Evolutionary conservation across 2,888 invertebrate genomes (phyloP).

Genomic region (Pterostichus niger): DNA sequence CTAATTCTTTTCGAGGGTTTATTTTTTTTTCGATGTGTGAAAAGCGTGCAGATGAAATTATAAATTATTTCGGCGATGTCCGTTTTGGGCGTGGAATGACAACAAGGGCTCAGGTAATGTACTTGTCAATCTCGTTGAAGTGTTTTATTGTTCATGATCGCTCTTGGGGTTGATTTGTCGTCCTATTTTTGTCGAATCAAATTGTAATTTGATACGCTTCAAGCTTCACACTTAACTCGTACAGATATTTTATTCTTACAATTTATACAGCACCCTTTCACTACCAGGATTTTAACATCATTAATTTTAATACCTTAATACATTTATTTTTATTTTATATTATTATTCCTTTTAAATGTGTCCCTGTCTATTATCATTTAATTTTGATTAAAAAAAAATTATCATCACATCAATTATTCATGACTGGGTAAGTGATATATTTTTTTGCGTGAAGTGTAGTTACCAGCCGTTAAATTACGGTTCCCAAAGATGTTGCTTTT

Average conservation of each 20-base stretch:
- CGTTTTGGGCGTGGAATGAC: constrained; percentile 39
- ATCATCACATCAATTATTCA: no score
- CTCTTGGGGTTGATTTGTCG: constrained; percentile 28
- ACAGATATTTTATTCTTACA: not conserved
- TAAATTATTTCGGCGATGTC: constrained; percentile 46
- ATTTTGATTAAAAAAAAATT: no score
- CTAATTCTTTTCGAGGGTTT: constrained; percentile 28
- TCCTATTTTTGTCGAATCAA: constrained; percentile 35
- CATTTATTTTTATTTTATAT: constrained; percentile 3
- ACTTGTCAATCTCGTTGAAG: constrained; percentile 51
- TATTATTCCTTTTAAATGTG: not conserved
- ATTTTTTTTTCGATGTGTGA: constrained; percentile 43
- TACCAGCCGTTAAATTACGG: no score
- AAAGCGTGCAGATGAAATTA: constrained; percentile 46
- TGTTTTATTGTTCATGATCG: constrained; percentile 51
- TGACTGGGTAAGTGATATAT: no score
- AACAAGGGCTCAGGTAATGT: constrained; percentile 39
- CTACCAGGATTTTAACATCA: not conserved
- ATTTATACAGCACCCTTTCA: not conserved
- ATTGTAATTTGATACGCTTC: constrained; percentile 20
- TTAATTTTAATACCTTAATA: not conserved
- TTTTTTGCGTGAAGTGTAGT: no score
- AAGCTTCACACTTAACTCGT: not conserved
- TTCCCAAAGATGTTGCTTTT: no score
- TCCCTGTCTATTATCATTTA: no score